phyloP scores from a whole-genome alignment of 92 coral and sea anemone genomes.

The Chrysogorgia sp. region DNA sequence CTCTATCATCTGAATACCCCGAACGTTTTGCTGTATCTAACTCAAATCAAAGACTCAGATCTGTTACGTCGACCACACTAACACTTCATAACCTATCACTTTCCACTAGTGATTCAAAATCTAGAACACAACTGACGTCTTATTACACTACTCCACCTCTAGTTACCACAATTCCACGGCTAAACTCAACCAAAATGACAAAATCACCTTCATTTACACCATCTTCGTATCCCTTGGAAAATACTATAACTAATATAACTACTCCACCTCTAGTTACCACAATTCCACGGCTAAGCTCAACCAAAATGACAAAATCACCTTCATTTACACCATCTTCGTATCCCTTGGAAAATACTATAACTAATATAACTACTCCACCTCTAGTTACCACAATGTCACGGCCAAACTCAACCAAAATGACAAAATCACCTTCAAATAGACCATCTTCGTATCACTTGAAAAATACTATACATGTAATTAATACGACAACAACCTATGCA shows the following conservation, averaged over 20 bases:
- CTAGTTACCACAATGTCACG: neutral
- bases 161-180: neutral
- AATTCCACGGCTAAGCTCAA: neutral
- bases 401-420: neutral
- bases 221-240: neutral
- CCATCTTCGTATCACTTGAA: neutral
- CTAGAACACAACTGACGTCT: too few relatives aligned
- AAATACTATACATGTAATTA: neutral
- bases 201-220: neutral
- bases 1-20: too few relatives aligned
- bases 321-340: neutral
- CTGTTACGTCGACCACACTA: neutral
- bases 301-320: neutral
- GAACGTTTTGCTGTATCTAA: neutral
- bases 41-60: neutral
- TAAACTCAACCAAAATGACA: neutral
- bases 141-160: neutral
- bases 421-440: neutral
- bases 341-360: neutral
- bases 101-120: neutral
- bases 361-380: neutral
- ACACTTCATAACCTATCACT: neutral
- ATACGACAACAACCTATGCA: too few relatives aligned
- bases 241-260: neutral
- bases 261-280: neutral